Evolutionary conservation across 1,140 invertebrate genomes (phyloP).

Genomic region (Pachyrhynchus sulphureomaculatus): DNA sequence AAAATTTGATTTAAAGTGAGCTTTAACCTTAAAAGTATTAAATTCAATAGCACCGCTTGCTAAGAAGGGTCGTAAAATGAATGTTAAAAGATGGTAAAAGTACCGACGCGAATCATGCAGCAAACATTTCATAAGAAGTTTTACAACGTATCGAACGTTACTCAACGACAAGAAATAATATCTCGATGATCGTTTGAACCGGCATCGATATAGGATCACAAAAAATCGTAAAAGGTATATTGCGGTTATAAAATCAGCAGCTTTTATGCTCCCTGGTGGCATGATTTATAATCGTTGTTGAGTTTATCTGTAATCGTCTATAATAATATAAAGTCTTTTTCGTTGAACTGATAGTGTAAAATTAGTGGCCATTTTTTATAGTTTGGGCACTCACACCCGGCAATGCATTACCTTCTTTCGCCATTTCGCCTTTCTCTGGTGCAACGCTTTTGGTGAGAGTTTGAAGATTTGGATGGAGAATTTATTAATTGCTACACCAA

Average conservation of each 20-base stretch:
- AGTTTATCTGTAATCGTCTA: too few relatives aligned
- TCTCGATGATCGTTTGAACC: constrained; percentile 8
- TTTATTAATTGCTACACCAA: too few relatives aligned
- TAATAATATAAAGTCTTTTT: too few relatives aligned
- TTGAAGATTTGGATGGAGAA: too few relatives aligned
- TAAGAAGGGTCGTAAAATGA: constrained; percentile 29
- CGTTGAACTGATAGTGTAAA: too few relatives aligned
- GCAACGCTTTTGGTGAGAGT: too few relatives aligned
- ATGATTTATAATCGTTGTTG: constrained; percentile 9
- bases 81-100: constrained; percentile 23
- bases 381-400: too few relatives aligned
- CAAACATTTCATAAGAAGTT: constrained; percentile 30
- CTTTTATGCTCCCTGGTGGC: constrained; percentile 8
- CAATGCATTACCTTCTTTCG: too few relatives aligned
- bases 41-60: constrained; percentile 29
- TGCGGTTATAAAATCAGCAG: constrained; percentile 14
- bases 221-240: constrained; percentile 10
- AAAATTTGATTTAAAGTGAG: constrained; percentile 29
- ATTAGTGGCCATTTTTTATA: too few relatives aligned
- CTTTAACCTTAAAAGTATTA: constrained; percentile 32
- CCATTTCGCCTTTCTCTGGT: too few relatives aligned
- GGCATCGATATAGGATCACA: not conserved
- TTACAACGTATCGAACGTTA: constrained; percentile 26
- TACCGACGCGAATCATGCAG: constrained; percentile 27
- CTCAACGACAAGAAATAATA: constrained; percentile 32